Evolutionary conservation across 2,113 vertebrate genomes (phyloP).

Genomic region (Gymnorhina tibicen): DNA sequence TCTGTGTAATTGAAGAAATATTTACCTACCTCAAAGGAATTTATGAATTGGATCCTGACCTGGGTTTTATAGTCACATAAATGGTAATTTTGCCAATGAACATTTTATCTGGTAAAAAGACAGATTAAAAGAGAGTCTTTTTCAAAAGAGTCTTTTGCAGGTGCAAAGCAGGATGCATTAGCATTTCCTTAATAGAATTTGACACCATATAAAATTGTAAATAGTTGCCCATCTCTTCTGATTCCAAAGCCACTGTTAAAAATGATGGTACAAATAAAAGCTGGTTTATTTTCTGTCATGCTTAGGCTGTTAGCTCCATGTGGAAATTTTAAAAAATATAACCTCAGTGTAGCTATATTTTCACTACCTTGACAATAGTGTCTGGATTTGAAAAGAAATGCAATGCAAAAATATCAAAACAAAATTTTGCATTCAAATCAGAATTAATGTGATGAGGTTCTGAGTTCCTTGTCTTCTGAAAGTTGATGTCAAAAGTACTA

Average conservation of each 20-base stretch:
- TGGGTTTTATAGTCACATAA: background rate
- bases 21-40: slow-evolving; percentile 2
- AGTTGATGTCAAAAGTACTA: background rate
- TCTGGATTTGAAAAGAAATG: background rate
- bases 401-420: background rate
- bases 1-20: background rate
- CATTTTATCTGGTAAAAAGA: background rate
- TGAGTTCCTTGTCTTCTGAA: background rate
- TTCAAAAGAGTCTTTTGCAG: background rate
- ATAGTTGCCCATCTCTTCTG: background rate
- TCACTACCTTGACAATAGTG: background rate
- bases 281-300: background rate
- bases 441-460: background rate
- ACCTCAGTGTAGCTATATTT: background rate
- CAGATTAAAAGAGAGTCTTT: background rate
- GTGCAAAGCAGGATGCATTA: background rate
- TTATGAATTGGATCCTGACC: background rate
- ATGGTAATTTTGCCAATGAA: background rate
- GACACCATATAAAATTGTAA: background rate
- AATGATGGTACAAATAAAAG: background rate
- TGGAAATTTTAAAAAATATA: background rate
- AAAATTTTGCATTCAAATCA: background rate
- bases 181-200: background rate
- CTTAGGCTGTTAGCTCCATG: background rate
- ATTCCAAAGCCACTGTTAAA: background rate